These are phyloP conservation scores for Cyphomyrus plagiostoma DNA, from an alignment of 2,113 vertebrate species.

Conservation along the genomic window DNA sequence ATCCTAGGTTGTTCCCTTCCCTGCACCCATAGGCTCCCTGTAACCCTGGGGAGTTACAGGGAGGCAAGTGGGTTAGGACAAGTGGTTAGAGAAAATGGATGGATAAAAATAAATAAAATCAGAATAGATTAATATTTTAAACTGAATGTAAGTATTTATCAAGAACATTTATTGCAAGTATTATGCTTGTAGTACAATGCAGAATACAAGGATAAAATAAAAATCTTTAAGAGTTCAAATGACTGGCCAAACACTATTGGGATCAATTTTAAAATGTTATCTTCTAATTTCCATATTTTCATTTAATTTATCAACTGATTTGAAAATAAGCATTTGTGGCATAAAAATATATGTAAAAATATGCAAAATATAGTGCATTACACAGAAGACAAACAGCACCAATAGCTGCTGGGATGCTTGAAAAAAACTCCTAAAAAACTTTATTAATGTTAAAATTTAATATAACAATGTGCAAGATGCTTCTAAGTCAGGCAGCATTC, in stretches of 20 bases:
- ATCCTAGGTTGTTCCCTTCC: not conserved
- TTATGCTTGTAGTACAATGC: not conserved
- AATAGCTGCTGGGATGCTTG: not conserved
- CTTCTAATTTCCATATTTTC: not conserved
- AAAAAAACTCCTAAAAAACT: not conserved
- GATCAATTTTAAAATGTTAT: not conserved
- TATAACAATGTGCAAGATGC: not conserved
- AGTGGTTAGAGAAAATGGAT: not conserved
- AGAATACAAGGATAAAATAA: not conserved
- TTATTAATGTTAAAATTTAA: not conserved
- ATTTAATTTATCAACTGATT: not conserved
- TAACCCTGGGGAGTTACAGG: no score
- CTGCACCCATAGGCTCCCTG: not conserved
- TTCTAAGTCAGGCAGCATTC: not conserved
- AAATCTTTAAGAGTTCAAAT: not conserved
- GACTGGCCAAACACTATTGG: not conserved
- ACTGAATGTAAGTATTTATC: not conserved
- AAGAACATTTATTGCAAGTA: not conserved
- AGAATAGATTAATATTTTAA: not conserved
- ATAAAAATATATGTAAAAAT: not conserved
- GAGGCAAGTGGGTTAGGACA: no score
- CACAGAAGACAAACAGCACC: not conserved
- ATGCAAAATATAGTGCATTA: not conserved
- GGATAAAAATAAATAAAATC: not conserved
- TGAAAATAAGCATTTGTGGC: not conserved